Evolutionary conservation across 1,140 invertebrate species (phyloP).

Genomic region (Mylabris phalerata): DNA sequence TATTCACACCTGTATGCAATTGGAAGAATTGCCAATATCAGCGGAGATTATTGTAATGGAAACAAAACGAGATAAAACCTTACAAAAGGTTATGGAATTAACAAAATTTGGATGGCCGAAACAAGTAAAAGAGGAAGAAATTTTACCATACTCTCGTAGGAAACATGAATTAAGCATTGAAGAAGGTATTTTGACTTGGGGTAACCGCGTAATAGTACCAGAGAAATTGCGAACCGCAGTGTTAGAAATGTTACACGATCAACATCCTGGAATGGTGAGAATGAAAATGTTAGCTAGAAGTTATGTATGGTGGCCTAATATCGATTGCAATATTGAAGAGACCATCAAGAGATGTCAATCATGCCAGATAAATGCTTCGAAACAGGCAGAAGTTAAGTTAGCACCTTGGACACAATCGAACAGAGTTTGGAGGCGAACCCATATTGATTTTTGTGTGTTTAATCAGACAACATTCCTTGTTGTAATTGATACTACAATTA

Average conservation of each 20-base stretch:
- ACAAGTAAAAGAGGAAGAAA: conserved; percentile 5
- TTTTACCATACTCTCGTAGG: conserved; percentile 11
- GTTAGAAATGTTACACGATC: conserved; percentile 23
- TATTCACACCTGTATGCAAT: too few relatives aligned
- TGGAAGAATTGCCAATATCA: too few relatives aligned
- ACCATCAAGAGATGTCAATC: conserved; percentile 7
- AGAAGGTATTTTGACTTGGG: not conserved
- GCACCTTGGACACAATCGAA: conserved; percentile 2
- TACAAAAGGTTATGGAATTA: too few relatives aligned
- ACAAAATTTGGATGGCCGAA: too few relatives aligned
- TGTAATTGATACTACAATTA: conserved; percentile 1
- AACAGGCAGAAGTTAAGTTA: not conserved
- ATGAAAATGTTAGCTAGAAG: conserved; percentile 23
- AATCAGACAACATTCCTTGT: not conserved
- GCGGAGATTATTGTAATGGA: too few relatives aligned
- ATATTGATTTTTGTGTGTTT: conserved; percentile 8
- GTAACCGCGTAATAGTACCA: conserved; percentile 20
- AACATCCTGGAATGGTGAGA: conserved; percentile 24
- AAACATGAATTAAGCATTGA: not conserved
- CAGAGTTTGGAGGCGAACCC: conserved; percentile 1
- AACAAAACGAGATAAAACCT: too few relatives aligned
- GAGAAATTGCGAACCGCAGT: conserved; percentile 14
- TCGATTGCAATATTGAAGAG: conserved; percentile 25
- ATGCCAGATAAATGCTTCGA: conserved; percentile 3
- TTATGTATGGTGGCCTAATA: conserved; percentile 27